Evolutionary conservation across 2,797 vertebrate species (phyloP).

Genomic region (Cyprinodon diabolis): DNA sequence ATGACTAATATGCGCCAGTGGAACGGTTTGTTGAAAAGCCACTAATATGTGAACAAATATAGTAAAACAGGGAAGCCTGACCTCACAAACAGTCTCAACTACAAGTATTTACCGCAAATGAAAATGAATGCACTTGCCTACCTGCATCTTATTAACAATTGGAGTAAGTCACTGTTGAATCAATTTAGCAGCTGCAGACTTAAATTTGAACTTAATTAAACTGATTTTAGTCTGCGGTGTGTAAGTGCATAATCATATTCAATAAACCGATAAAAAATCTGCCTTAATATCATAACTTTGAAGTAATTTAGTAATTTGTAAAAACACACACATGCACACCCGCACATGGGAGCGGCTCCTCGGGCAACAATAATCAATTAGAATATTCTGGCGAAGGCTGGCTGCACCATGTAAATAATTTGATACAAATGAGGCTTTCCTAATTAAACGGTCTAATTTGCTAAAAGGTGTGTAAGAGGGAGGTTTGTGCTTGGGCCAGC

Average conservation of each 20-base stretch:
- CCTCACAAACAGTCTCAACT: not conserved
- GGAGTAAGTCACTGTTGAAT: not conserved
- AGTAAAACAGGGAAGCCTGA: slow-evolving; percentile 16
- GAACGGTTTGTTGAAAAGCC: slow-evolving; percentile 30
- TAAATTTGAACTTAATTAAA: slow-evolving; percentile 2
- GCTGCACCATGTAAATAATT: slow-evolving; percentile 80
- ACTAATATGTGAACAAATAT: slow-evolving; percentile 24
- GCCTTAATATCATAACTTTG: slow-evolving; percentile 48
- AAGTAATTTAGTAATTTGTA: slow-evolving; percentile 57
- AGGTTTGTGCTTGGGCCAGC: slow-evolving; percentile 48
- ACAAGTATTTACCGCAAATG: slow-evolving; percentile 34
- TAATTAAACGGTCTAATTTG: slow-evolving; percentile 83
- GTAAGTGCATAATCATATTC: slow-evolving; percentile 16
- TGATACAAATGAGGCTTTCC: slow-evolving; percentile 83
- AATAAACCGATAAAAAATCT: slow-evolving; percentile 39
- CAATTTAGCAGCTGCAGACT: not conserved
- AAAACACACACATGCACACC: slow-evolving; percentile 38
- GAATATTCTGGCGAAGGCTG: slow-evolving; percentile 78
- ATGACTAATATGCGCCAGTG: slow-evolving; percentile 21
- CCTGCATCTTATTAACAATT: not conserved
- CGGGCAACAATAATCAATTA: slow-evolving; percentile 82
- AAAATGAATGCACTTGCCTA: slow-evolving; percentile 9
- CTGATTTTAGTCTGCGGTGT: slow-evolving; percentile 13
- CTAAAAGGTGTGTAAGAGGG: slow-evolving; percentile 76
- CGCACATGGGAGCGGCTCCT: slow-evolving; percentile 57